Evolutionary conservation across 2,113 vertebrate genomes (phyloP).

Genomic region (Tragelaphus imberbis): DNA sequence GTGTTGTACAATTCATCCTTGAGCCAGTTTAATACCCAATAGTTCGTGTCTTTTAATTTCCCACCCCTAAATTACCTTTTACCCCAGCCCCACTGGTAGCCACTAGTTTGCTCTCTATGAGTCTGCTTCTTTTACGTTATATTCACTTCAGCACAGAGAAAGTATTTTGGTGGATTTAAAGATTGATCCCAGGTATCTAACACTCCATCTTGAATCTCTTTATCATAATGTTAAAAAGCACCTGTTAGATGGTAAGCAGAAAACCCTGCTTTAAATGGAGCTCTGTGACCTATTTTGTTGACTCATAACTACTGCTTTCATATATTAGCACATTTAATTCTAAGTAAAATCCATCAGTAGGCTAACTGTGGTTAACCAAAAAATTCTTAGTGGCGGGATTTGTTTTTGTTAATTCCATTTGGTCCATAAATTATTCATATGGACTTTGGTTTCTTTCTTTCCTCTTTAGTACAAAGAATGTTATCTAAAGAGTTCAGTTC

Average conservation of each 20-base stretch:
- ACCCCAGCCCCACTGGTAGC: not conserved
- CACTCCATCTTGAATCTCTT: not conserved
- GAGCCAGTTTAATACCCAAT: not conserved
- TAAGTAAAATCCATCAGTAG: not conserved
- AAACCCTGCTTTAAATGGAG: not conserved
- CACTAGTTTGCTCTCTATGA: not conserved
- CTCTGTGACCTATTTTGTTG: not conserved
- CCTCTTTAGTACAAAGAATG: not conserved
- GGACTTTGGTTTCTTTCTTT: not conserved
- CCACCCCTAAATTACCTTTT: not conserved
- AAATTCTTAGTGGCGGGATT: not conserved
- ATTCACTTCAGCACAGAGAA: not conserved
- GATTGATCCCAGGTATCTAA: not conserved
- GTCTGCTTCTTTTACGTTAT: not conserved
- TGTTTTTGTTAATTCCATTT: constrained; percentile 1
- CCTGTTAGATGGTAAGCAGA: not conserved
- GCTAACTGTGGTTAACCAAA: not conserved
- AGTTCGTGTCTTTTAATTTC: not conserved
- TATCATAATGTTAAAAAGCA: not conserved
- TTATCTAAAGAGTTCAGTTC: not conserved
- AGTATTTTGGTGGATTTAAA: not conserved
- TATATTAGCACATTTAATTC: not conserved
- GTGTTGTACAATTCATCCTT: not conserved
- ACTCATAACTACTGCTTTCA: not conserved
- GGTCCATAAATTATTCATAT: not conserved